Evolutionary conservation across 2,113 vertebrate species (phyloP).

Genomic region (Saccopteryx bilineata): DNA sequence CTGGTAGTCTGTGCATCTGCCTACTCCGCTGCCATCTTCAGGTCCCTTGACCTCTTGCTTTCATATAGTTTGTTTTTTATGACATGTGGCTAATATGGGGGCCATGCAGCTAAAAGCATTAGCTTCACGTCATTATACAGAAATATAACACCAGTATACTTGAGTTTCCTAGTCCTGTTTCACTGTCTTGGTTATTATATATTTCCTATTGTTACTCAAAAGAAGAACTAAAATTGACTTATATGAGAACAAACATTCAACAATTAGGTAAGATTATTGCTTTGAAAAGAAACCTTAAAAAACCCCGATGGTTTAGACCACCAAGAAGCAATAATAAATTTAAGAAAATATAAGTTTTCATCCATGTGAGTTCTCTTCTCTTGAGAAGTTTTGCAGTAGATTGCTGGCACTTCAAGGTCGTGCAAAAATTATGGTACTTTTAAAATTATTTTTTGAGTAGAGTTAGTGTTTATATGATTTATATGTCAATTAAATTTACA

Average conservation of each 20-base stretch:
- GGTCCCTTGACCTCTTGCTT: slow-evolving; percentile 78
- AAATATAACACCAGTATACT: slow-evolving; percentile 85
- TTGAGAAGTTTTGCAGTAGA: slow-evolving; percentile 91
- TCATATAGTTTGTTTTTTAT: slow-evolving; percentile 86
- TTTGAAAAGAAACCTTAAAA: slow-evolving; percentile 82
- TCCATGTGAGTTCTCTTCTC: slow-evolving; percentile 90
- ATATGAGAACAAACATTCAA: slow-evolving; percentile 89
- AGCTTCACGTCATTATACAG: slow-evolving; percentile 89
- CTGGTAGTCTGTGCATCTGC: no score
- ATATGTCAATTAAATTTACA: slow-evolving; percentile 86
- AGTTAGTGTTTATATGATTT: slow-evolving; percentile 87
- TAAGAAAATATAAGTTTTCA: slow-evolving; percentile 93
- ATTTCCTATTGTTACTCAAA: slow-evolving; percentile 89
- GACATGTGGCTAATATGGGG: slow-evolving; percentile 86
- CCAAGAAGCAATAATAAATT: slow-evolving; percentile 92
- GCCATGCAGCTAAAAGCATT: slow-evolving; percentile 89
- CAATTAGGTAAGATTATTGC: slow-evolving; percentile 89
- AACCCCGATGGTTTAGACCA: slow-evolving; percentile 88
- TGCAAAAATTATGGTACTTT: slow-evolving; percentile 86
- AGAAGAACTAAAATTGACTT: slow-evolving; percentile 90
- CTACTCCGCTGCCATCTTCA: no score
- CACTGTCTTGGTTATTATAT: slow-evolving; percentile 83
- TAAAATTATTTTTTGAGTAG: slow-evolving; percentile 85
- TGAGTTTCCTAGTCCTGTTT: slow-evolving; percentile 83
- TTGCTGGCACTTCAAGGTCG: slow-evolving; percentile 89